These are phyloP conservation scores for Dasyprocta punctata DNA, from an alignment of 2,113 vertebrate genomes.

Conservation along the genomic window DNA sequence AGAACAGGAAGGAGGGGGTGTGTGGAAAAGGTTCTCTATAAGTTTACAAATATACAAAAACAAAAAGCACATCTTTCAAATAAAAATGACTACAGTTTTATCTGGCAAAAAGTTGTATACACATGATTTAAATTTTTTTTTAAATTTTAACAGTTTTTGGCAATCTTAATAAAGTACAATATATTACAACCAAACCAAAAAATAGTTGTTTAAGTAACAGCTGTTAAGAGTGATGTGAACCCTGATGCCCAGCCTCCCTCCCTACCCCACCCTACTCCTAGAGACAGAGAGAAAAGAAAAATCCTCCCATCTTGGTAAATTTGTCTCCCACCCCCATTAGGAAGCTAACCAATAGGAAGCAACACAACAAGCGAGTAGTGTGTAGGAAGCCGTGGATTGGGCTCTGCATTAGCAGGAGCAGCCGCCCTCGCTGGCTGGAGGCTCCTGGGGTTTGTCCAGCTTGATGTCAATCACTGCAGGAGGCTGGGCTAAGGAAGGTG, in stretches of 20 bases:
- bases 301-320: slow-evolving; percentile 88
- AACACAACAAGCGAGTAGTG: slow-evolving; percentile 92
- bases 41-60: slow-evolving; percentile 93
- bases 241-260: slow-evolving; percentile 78
- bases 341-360: slow-evolving; percentile 93
- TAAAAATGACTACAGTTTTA: slow-evolving; percentile 85
- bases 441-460: slow-evolving; percentile 94
- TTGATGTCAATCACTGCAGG: slow-evolving; percentile 95
- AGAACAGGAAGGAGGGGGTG: slow-evolving; percentile 73
- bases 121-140: slow-evolving; percentile 85
- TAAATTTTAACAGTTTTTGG: slow-evolving; percentile 88
- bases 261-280: slow-evolving; percentile 78
- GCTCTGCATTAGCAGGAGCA: slow-evolving; percentile 93
- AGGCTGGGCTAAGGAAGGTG: slow-evolving; percentile 85
- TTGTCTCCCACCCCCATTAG: slow-evolving; percentile 84
- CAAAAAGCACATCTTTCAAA: slow-evolving; percentile 83
- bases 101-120: slow-evolving; percentile 87
- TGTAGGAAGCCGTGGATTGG: slow-evolving; percentile 79
- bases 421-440: slow-evolving; percentile 90
- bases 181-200: slow-evolving; percentile 90
- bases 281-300: slow-evolving; percentile 84
- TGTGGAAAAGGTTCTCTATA: slow-evolving; percentile 84
- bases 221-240: slow-evolving; percentile 82
- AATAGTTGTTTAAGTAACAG: slow-evolving; percentile 86
- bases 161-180: slow-evolving; percentile 94